These are phyloP conservation scores for Triplophysa rosa DNA, from an alignment of 2,113 vertebrate genomes.

Conservation along the genomic window DNA sequence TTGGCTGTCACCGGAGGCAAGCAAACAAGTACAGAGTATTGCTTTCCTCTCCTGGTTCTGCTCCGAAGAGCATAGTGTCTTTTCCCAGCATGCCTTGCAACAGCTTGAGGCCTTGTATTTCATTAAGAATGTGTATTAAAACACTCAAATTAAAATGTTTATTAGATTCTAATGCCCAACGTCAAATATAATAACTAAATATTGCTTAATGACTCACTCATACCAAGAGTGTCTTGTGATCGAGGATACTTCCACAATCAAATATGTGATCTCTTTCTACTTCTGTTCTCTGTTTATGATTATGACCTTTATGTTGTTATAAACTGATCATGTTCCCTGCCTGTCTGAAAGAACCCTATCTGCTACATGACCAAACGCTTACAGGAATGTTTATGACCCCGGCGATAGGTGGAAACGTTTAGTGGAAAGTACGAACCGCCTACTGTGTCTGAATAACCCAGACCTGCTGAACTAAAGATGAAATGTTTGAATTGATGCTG, in stretches of 20 bases:
- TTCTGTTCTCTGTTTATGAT: neutral
- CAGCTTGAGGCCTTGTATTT: constrained; percentile 17
- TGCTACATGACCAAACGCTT: neutral
- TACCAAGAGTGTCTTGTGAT: neutral
- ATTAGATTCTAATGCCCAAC: neutral
- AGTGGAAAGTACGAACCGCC: constrained; percentile 4
- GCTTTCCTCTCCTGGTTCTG: constrained; percentile 40
- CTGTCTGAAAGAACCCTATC: neutral
- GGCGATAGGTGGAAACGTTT: neutral
- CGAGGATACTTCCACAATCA: neutral
- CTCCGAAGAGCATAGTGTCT: constrained; percentile 1
- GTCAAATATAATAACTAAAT: too few relatives aligned
- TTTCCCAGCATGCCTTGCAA: constrained; percentile 31
- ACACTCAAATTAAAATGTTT: neutral
- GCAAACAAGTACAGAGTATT: constrained; percentile 34
- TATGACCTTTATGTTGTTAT: neutral
- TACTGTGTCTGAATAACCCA: neutral
- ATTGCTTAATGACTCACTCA: neutral
- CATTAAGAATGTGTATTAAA: neutral
- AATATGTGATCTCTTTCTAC: neutral
- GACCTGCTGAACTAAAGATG: neutral
- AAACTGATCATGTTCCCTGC: neutral
- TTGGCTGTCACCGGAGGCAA: neutral
- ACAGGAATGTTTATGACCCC: neutral
- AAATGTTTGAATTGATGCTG: constrained; percentile 13